Conservation (phyloP, 2,888 invertebrate species). For the Agrochola litura region DNA sequence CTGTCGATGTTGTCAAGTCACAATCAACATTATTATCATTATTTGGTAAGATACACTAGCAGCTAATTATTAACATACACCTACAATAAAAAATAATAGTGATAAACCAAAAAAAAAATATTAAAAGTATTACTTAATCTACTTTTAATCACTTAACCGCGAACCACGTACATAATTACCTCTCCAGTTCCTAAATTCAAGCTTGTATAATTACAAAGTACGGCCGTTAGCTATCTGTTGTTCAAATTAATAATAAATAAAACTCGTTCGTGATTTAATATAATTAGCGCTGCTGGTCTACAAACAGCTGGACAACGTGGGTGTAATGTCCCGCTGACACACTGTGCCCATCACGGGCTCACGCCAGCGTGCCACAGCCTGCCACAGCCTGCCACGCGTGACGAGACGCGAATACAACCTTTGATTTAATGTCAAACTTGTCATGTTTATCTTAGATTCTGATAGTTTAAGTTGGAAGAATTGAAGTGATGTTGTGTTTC, state of each 20-base stretch:
- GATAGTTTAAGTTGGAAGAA: neutral
- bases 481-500: slow-evolving; percentile 1
- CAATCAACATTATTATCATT: neutral
- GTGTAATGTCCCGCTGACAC: slow-evolving; percentile 4
- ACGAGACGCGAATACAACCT: neutral
- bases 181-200: neutral
- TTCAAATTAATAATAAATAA: slow-evolving; percentile 32
- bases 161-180: neutral
- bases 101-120: neutral
- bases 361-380: slow-evolving; percentile 14
- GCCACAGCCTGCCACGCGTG: neutral
- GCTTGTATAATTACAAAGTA: slow-evolving; percentile 10
- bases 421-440: slow-evolving; percentile 3
- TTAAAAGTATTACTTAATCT: neutral
- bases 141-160: neutral
- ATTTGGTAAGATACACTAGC: too few species aligned
- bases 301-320: neutral
- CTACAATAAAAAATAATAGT: neutral
- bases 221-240: slow-evolving; percentile 14
- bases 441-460: neutral
- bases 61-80: neutral
- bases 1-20: too few species aligned
- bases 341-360: neutral
- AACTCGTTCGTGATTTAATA: slow-evolving; percentile 39
- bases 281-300: slow-evolving; percentile 23